Conservation (phyloP, 2,113 vertebrate genomes). For the Pygoscelis adeliae region DNA sequence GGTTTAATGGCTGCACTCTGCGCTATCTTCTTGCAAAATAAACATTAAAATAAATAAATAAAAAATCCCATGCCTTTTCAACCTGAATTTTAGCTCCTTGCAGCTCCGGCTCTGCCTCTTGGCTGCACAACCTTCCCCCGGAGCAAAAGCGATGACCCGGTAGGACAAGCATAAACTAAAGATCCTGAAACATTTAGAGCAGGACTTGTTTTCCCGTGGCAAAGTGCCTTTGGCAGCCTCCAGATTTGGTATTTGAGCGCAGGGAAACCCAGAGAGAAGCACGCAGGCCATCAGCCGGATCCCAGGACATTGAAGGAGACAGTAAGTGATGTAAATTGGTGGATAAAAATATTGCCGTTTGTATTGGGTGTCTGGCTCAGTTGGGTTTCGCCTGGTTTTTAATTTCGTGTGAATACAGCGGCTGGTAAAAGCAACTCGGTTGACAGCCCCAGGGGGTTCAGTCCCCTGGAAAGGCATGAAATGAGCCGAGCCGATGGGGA, state of each 20-base stretch:
- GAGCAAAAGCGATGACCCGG: accelerated
- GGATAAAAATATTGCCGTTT: neutral
- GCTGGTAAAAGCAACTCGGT: neutral
- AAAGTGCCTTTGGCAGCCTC: neutral
- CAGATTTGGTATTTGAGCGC: neutral
- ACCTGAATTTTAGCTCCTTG: neutral
- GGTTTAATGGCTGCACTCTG: too few relatives aligned
- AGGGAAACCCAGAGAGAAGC: neutral
- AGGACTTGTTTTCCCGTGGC: neutral
- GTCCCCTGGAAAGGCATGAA: neutral
- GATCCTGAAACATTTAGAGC: neutral
- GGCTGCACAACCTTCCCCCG: accelerated
- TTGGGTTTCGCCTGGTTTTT: slow-evolving; percentile 8
- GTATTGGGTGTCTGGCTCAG: neutral
- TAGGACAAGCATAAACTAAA: neutral
- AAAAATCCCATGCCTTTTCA: neutral
- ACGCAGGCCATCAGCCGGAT: neutral
- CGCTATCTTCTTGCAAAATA: neutral
- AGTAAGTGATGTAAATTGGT: slow-evolving; percentile 36
- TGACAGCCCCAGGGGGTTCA: neutral
- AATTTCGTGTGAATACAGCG: neutral
- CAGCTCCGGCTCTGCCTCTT: neutral
- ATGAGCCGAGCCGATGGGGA: neutral
- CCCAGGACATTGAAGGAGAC: slow-evolving; percentile 19
- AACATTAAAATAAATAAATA: neutral